Base-by-base conservation (phyloP, 2,113 vertebrate species). In the Cairina moschata region DNA sequence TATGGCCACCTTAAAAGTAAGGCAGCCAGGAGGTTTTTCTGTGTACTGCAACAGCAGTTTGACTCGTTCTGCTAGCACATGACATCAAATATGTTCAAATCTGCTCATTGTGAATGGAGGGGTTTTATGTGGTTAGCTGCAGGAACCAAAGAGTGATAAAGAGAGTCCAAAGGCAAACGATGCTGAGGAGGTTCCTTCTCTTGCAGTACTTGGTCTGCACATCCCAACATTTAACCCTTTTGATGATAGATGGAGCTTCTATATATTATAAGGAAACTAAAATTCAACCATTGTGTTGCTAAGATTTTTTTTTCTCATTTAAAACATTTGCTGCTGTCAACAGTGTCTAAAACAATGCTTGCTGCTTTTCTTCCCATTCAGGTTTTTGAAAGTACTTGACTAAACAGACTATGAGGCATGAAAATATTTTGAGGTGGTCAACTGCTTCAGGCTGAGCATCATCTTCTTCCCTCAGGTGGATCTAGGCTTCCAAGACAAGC, bases 361-460 rank as follows among this genome's bases (percentile, higher is more conserved):
- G 66, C 54, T 96, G 90, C 0, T 86, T 93, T 92, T 92, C 46
- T 58, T 92, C 36, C 54, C 20, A 17, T 94, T 48, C 83, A 98
- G 98, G 94, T 85, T 91, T 97, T 89, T 90, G 73, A 22, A 91
- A 93, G 76, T 73, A 78, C 71, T 68, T 96, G 85, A 97, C 78
- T 78, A 69, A 67, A 67, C 79, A 89, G 91, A 91, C 79, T 88
- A 91, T 94, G 97, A 96, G 94, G 96, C 96, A 98, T 98, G 97
- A 96, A 95, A 97, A 94, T 85, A 31, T 96, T 94, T 88, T 97
- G 66, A 98, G 97, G 95, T 96, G 93, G 96, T 73, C 78, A 52
- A 42, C 83, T 94, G 88, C 89, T 92, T 89, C 80, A 80, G 60
- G 83, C 79, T 83, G 88, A 92, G 83, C 95, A 74, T 62, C 62